A percentile compares a stretch with the other conserved stretches of the same genome.
Evolutionary conservation across 2,797 vertebrate genomes (phyloP).

Genomic region (Calcarius lapponicus): DNA sequence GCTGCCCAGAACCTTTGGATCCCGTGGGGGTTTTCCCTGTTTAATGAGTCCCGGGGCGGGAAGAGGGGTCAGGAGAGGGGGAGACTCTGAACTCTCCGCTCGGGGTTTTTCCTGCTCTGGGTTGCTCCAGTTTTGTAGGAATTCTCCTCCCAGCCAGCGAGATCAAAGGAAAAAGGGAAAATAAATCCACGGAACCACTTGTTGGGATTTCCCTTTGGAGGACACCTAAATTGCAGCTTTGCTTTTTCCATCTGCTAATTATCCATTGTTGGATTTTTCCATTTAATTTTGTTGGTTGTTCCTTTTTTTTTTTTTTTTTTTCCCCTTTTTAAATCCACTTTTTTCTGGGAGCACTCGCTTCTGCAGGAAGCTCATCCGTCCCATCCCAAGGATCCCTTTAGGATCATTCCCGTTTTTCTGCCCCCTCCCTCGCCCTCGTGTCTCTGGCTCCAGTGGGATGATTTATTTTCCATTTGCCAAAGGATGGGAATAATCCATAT

Average conservation of each 20-base stretch:
- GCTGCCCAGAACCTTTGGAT: not conserved
- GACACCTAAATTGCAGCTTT: slow-evolving; percentile 36
- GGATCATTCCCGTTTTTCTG: not conserved
- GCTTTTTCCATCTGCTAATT: slow-evolving; percentile 38
- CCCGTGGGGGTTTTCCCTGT: not conserved
- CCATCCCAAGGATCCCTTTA: fast-evolving
- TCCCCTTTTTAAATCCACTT: fast-evolving
- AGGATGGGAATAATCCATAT: slow-evolving; percentile 16
- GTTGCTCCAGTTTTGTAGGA: not conserved
- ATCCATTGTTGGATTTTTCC: slow-evolving; percentile 20
- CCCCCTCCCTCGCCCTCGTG: fast-evolving
- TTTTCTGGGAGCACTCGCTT: fast-evolving
- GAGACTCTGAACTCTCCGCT: fast-evolving
- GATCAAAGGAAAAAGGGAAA: slow-evolving; percentile 32
- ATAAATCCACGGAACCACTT: slow-evolving; percentile 17
- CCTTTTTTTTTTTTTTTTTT: too few species aligned
- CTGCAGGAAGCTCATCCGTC: fast-evolving
- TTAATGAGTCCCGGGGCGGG: not conserved
- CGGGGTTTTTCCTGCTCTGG: fast-evolving
- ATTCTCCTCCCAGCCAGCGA: not conserved
- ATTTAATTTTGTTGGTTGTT: not conserved
- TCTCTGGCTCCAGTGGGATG: not conserved
- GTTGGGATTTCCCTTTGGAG: slow-evolving; percentile 32
- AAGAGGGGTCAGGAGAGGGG: not conserved
- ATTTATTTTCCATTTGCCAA: slow-evolving; percentile 12